These are phyloP conservation scores for Chironomus tentans DNA, from an alignment of 2,888 invertebrate genomes.

Conservation along the genomic window DNA sequence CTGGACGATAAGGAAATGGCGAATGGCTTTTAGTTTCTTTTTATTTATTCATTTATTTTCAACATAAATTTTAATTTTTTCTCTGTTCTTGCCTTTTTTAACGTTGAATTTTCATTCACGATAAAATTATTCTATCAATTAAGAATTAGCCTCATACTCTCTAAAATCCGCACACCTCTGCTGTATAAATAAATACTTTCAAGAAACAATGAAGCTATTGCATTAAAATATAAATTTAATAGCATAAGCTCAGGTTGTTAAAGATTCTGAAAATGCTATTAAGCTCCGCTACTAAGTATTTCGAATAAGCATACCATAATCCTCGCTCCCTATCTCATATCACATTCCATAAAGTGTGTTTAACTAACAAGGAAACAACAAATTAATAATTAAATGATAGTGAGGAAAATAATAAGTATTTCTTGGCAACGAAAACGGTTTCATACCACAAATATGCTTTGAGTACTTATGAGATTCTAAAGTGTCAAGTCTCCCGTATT, in stretches of 20 bases:
- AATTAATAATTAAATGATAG: conserved; percentile 14
- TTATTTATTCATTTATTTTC: neutral
- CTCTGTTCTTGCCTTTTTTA: neutral
- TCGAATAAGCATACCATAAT: neutral
- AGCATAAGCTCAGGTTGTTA: neutral
- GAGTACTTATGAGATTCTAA: too few relatives aligned
- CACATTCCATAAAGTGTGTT: neutral
- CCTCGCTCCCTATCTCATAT: neutral
- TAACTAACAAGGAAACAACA: conserved; percentile 1
- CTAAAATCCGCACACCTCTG: too few relatives aligned
- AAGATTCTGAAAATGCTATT: too few relatives aligned
- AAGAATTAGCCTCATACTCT: neutral
- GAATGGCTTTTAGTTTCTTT: neutral
- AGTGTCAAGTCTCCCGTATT: too few relatives aligned
- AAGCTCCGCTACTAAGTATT: too few relatives aligned
- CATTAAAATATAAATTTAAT: neutral
- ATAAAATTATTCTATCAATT: neutral
- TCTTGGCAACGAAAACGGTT: neutral
- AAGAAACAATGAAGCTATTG: too few relatives aligned
- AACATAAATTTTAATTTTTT: neutral
- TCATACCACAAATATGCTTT: too few relatives aligned
- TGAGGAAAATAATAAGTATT: neutral
- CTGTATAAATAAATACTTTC: too few relatives aligned
- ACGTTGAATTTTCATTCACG: neutral
- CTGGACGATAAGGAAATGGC: conserved; percentile 5